Evolutionary conservation across 1,140 invertebrate species (phyloP), one percentile per base, ranked within the genome.

Genomic region (Wasmannia auropunctata): DNA sequence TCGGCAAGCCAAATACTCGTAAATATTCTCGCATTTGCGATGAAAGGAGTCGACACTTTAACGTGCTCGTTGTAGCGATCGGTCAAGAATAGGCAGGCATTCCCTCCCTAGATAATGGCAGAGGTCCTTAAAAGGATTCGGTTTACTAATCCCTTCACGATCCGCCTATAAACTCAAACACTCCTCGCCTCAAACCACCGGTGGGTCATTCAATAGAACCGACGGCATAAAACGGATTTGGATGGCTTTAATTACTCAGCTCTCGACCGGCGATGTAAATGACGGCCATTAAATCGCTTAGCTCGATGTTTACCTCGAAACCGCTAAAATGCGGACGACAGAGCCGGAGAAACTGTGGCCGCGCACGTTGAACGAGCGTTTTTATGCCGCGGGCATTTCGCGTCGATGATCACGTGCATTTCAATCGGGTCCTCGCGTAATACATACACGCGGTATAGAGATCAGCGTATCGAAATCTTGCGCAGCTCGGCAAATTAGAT

Each of bases 211-310:
- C 90, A 91, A 87, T 88, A 77, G 87, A 91, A 77, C 77, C 75
- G 60, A 51, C 65, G 40, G 91, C 84, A 91, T 91, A 90, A 92
- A 92, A 92, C 86, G 79, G 85, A 79, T 83, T 87, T 84, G 91
- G 90, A 91, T 90, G 80, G 90, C 87, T 93, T 92, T 93, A 92
- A 93, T 93, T 93, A 90, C 92, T 91, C 88, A 92, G 92, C 92
- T 91, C 92, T 93, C 87, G 74, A 91, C 86, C 79, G 76, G 75
- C 91, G 89, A 91, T 92, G 92, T 92, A 91, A 92, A 92, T 92
- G 91, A 90, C 87, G 74, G 72, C 91, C 88, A 91, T 92, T 90
- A 92, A 92, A 91, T 91, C 85, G 86, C 86, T 87, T 86, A 72
- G 90, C 58, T 87, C 87, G 87, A 90, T 91, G 88, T 91, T 91